These are phyloP conservation scores for Coregonus ussuriensis DNA, from an alignment of 2,797 vertebrate species.

Conservation along the genomic window DNA sequence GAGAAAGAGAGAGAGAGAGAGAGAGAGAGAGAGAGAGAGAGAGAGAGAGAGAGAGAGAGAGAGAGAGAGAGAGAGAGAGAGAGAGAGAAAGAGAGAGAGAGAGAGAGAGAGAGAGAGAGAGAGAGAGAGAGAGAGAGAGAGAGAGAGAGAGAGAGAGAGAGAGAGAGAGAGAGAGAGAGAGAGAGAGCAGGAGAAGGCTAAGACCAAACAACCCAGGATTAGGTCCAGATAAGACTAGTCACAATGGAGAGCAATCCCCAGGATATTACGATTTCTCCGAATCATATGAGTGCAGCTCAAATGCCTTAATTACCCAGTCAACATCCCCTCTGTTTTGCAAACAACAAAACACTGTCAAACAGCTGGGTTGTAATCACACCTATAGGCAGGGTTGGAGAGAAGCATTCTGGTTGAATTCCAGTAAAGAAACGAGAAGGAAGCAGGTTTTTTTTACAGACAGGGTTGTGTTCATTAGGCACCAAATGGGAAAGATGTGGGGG, in stretches of 20 bases:
- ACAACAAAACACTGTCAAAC: slow-evolving; percentile 57
- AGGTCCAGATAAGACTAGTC: slow-evolving; percentile 72
- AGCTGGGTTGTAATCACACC: slow-evolving; percentile 62
- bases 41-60: neutral
- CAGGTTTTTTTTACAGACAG: slow-evolving; percentile 39
- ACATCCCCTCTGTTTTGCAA: slow-evolving; percentile 68
- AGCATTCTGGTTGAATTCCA: slow-evolving; percentile 29
- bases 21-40: neutral
- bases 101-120: neutral
- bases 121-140: neutral
- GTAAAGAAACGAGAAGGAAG: neutral
- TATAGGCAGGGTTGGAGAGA: slow-evolving; percentile 58
- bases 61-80: slow-evolving; percentile 36
- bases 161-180: slow-evolving; percentile 35
- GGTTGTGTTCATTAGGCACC: neutral
- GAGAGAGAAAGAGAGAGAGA: slow-evolving; percentile 9
- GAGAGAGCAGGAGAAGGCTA: slow-evolving; percentile 37
- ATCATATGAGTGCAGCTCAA: slow-evolving; percentile 61
- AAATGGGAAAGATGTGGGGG: neutral
- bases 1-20: too few relatives aligned
- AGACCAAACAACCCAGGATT: slow-evolving; percentile 72
- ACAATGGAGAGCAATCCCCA: slow-evolving; percentile 68
- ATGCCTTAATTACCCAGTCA: slow-evolving; percentile 62
- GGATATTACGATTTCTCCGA: slow-evolving; percentile 60
- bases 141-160: neutral